These are phyloP conservation scores for Ostrea edulis DNA, from an alignment of 1,140 invertebrate species.

Conservation along the genomic window DNA sequence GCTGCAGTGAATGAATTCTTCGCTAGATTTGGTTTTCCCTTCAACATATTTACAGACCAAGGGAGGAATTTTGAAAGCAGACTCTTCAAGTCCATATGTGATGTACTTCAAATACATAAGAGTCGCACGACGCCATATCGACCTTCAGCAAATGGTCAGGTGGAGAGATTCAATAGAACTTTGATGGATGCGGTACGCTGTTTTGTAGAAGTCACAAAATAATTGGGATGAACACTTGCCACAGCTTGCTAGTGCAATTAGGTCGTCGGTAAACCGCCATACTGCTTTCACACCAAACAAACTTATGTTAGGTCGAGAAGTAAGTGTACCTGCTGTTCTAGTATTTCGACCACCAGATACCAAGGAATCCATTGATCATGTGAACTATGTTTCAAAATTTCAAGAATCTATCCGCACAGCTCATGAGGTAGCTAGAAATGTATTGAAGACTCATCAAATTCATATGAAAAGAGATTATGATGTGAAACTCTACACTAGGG, in stretches of 20 bases:
- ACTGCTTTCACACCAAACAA: conserved; percentile 37
- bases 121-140: conserved; percentile 48
- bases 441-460: too few relatives aligned
- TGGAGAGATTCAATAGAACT: conserved; percentile 48
- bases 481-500: conserved; percentile 7
- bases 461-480: conserved; percentile 54
- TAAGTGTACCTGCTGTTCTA: conserved; percentile 18
- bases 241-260: not conserved
- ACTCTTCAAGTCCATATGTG: conserved; percentile 44
- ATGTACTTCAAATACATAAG: conserved; percentile 48
- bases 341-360: not conserved
- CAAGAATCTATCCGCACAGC: conserved; percentile 2
- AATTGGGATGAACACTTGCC: not conserved
- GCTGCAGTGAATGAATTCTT: conserved; percentile 39
- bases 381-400: not conserved
- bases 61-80: conserved; percentile 50
- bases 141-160: conserved; percentile 52
- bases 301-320: too few relatives aligned
- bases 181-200: conserved; percentile 49
- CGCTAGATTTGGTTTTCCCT: conserved; percentile 49
- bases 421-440: conserved; percentile 27
- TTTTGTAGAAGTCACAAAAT: conserved; percentile 30
- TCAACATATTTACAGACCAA: conserved; percentile 49
- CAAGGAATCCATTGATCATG: not conserved
- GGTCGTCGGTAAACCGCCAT: conserved; percentile 8